A percentile compares a stretch with the other conserved stretches of the same genome.
Evolutionary conservation across 2,888 invertebrate species (phyloP).

Genomic region (Oscheius sp.): DNA sequence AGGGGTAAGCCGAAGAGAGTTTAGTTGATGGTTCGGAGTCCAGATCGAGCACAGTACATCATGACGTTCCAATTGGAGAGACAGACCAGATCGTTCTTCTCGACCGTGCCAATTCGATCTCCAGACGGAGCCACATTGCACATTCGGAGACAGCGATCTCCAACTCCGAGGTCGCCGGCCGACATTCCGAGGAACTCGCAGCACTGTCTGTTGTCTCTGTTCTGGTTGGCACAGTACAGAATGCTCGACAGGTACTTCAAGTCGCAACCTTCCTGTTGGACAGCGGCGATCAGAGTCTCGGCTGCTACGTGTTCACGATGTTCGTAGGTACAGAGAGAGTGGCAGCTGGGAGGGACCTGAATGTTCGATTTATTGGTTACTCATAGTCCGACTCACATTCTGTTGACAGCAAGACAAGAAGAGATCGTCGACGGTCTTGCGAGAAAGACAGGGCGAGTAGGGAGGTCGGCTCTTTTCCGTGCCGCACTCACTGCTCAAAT

Average conservation of each 20-base stretch:
- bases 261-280: constrained; percentile 61
- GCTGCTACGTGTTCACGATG: constrained; percentile 71
- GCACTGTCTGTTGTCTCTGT: constrained; percentile 70
- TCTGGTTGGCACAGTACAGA: constrained; percentile 71
- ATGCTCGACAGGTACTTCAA: constrained; percentile 61
- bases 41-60: constrained; percentile 71
- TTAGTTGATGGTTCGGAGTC: constrained; percentile 68
- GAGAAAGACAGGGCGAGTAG: constrained; percentile 67
- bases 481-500: constrained; percentile 67
- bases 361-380: background rate
- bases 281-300: constrained; percentile 64
- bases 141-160: constrained; percentile 69
- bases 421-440: constrained; percentile 68
- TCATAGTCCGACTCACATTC: constrained; percentile 45
- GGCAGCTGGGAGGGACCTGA: constrained; percentile 67
- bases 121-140: constrained; percentile 66
- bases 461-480: constrained; percentile 65
- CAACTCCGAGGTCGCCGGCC: constrained; percentile 65
- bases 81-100: constrained; percentile 69
- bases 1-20: background rate
- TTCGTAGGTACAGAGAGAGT: constrained; percentile 70
- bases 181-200: constrained; percentile 68
- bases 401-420: constrained; percentile 70
- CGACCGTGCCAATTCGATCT: constrained; percentile 59
- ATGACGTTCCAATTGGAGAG: constrained; percentile 71